A percentile compares a stretch with the other conserved stretches of the same genome.
Conservation (phyloP, 23 tunicate species). For the Ascidia mentula region DNA sequence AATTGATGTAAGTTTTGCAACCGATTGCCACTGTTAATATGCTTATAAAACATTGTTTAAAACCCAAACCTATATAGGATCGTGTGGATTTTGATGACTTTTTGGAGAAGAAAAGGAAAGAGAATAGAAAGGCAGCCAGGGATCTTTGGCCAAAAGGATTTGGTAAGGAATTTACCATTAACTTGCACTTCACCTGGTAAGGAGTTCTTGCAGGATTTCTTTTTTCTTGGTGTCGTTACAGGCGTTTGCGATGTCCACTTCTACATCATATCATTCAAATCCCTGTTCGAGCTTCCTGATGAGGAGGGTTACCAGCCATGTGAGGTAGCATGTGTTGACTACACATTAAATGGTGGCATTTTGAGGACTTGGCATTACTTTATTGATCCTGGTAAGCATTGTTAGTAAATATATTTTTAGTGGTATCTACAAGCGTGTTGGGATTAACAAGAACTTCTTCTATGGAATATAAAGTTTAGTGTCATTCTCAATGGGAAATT, state of each 20-base stretch:
- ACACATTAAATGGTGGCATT: slow-evolving; percentile 62
- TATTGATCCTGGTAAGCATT: slow-evolving; percentile 82
- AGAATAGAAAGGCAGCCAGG: slow-evolving; percentile 22
- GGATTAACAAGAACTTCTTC: too few relatives aligned
- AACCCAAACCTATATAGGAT: slow-evolving; percentile 15
- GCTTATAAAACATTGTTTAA: not conserved
- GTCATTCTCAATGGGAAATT: not conserved
- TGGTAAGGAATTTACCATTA: slow-evolving; percentile 29
- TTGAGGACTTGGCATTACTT: slow-evolving; percentile 53
- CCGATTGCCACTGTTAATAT: not conserved
- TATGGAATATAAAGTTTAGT: not conserved
- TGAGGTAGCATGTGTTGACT: slow-evolving; percentile 81
- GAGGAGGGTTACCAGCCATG: slow-evolving; percentile 94
- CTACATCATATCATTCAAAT: slow-evolving; percentile 75
- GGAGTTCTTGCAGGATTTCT: too few relatives aligned
- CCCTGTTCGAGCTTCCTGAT: slow-evolving; percentile 79
- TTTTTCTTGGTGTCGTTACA: slow-evolving; percentile 9
- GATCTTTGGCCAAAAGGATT: slow-evolving; percentile 29
- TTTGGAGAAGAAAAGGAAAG: slow-evolving; percentile 24
- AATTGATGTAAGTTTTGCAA: slow-evolving; percentile 26
- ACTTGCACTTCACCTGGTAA: too few relatives aligned
- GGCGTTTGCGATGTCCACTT: slow-evolving; percentile 46
- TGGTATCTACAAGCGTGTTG: too few relatives aligned
- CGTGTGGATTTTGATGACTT: slow-evolving; percentile 55
- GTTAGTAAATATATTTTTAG: too few relatives aligned